phyloP scores from a whole-genome alignment of 2,113 vertebrate genomes.

The Xiphorhynchus elegans region DNA sequence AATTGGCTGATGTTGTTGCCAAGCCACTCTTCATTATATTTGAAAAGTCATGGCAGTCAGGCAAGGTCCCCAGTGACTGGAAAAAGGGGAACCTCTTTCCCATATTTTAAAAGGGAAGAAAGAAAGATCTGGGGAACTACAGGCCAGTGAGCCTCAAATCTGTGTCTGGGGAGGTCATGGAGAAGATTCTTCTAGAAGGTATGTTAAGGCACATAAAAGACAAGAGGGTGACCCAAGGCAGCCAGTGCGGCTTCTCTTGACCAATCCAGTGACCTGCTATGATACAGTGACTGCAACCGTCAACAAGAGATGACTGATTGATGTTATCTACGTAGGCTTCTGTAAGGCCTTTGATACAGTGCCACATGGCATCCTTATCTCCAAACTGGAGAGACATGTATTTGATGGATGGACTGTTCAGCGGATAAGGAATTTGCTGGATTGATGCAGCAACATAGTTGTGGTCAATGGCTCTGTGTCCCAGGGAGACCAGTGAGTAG shows the following conservation, averaged over 20 bases:
- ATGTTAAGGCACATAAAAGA: not conserved
- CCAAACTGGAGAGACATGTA: not conserved
- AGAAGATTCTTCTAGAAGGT: not conserved
- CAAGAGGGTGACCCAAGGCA: not conserved
- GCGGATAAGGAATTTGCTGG: not conserved
- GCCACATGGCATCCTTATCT: not conserved
- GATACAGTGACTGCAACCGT: not conserved
- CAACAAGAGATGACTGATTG: not conserved
- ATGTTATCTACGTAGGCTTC: not conserved
- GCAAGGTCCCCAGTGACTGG: not conserved
- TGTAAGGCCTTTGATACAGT: not conserved
- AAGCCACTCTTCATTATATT: not conserved
- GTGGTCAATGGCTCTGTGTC: not conserved
- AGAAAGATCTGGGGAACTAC: not conserved
- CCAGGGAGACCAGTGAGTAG: not conserved
- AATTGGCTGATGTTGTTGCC: not conserved
- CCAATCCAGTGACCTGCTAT: not conserved
- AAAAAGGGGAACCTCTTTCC: not conserved
- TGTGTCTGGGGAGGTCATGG: too few species aligned
- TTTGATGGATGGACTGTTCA: not conserved
- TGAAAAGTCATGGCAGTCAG: not conserved
- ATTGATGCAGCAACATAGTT: not conserved
- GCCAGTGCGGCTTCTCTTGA: not conserved
- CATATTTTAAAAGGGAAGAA: not conserved
- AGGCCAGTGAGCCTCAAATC: not conserved